A percentile compares a stretch with the other conserved stretches of the same genome.
These are phyloP conservation scores for Pterocles orientalis DNA, from an alignment of 2,113 vertebrate genomes.

Conservation along the genomic window DNA sequence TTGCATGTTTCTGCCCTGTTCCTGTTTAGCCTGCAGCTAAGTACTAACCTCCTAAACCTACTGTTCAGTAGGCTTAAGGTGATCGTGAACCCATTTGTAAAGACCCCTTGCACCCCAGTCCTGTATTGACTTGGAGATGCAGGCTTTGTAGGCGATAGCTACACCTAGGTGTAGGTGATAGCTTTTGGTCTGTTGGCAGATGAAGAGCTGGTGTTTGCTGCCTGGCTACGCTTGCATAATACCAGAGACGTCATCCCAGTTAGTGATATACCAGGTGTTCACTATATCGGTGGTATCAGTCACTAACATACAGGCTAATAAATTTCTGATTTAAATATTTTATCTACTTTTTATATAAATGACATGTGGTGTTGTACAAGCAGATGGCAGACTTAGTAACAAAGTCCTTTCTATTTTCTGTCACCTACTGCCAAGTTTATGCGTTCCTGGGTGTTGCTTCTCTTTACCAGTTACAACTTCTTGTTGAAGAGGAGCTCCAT, in stretches of 20 bases:
- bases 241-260: neutral
- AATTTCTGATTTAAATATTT: neutral
- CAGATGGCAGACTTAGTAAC: neutral
- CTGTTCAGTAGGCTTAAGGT: neutral
- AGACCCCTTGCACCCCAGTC: neutral
- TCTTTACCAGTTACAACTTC: neutral
- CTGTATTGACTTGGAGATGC: neutral
- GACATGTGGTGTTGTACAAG: neutral
- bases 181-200: neutral
- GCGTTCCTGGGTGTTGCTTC: neutral
- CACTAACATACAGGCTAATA: neutral
- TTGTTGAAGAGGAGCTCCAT: neutral
- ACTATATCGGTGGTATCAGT: no score
- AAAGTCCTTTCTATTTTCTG: slow-evolving; percentile 22
- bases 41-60: neutral
- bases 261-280: no score
- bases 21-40: neutral
- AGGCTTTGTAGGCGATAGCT: neutral
- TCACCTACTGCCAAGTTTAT: neutral
- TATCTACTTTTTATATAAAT: neutral
- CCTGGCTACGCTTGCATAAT: neutral
- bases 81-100: neutral
- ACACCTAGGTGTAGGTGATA: no score
- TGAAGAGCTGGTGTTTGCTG: neutral
- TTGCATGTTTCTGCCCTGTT: neutral